Base-by-base conservation (phyloP, 2,113 vertebrate species). In the Taurulus bubalis region DNA sequence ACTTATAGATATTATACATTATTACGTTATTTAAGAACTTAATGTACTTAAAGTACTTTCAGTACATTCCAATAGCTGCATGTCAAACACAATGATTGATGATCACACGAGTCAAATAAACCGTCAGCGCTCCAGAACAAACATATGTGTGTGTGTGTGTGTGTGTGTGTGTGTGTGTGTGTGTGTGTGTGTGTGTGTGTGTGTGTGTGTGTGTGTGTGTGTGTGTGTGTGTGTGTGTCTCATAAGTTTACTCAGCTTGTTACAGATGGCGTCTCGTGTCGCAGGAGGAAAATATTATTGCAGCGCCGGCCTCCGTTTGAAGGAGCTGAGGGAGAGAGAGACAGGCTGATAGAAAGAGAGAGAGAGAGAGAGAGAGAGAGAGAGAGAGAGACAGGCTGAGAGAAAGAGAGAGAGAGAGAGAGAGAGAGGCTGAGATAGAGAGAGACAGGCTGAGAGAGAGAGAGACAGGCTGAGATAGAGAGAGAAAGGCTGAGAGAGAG, bases 171-270 rank as follows among this genome's bases (percentile, higher is more conserved):
- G 49, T 51, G 6, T 51, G 20, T 42, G 40, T 42, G 40, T 42
- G 40, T 42, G 2, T 42, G 12, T 42, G 2, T 15, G 40, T 42
- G 12, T 42, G 11, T 42, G 14, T 45, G 14, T n/a, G 47, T 49
- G 20, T 53, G 49, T 53, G 22, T 53, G 20, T 53, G 7, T 53
- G 20, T 49, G 47, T 53, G 20, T 53, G 22, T 53, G 8, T n/a
- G 20, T 53, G 22, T 51, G 20, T n/a, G 51, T 53, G 51, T 53
- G 51, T 53, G 51, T n/a, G 1, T 53, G 16, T 51, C 8, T 53
- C 40, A 38, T n/a, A 10, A n/a, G 94, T 95, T 95, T 94, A 94
- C 90, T 94, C 93, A 95, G 95, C 95, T 95, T 95, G 93, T 82
- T 75, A 85, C 94, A 95, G 94, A 94, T 94, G 92, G 88, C 84